A percentile compares a stretch with the other conserved stretches of the same genome.
phyloP scores from a whole-genome alignment of 23 tunicate genomes.

The Styela plicata region DNA sequence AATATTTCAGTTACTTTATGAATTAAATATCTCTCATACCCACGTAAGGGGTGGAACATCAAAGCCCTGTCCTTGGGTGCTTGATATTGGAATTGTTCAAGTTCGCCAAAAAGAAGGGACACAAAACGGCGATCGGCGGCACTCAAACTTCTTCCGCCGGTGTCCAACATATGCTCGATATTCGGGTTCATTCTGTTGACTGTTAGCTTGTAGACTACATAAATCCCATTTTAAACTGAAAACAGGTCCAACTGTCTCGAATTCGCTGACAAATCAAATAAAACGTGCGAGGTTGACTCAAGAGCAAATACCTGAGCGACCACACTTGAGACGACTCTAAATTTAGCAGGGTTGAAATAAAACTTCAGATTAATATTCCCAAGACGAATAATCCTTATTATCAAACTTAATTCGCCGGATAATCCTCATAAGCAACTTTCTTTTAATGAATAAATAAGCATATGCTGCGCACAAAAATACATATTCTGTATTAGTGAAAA shows the following conservation, averaged over 20 bases:
- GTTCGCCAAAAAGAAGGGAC: slow-evolving; percentile 44
- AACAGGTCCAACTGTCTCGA: not conserved
- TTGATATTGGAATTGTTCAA: slow-evolving; percentile 73
- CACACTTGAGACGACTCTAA: not conserved
- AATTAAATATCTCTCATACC: slow-evolving; percentile 79
- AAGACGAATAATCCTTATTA: not conserved
- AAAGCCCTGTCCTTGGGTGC: slow-evolving; percentile 90
- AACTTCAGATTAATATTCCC: not conserved
- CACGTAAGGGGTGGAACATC: slow-evolving; percentile 79
- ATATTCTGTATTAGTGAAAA: not conserved
- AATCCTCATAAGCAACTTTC: not conserved
- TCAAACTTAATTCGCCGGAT: not conserved
- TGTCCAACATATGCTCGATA: slow-evolving; percentile 57
- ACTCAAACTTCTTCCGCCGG: slow-evolving; percentile 56
- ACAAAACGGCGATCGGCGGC: slow-evolving; percentile 74
- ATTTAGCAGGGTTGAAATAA: not conserved
- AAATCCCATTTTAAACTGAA: not conserved
- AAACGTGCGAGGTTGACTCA: not conserved
- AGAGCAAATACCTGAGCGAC: no score
- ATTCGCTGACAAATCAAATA: not conserved
- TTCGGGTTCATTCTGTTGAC: slow-evolving; percentile 38
- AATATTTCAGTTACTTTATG: slow-evolving; percentile 80
- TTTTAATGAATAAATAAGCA: not conserved
- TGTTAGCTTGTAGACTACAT: not conserved
- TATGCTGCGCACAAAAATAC: not conserved